A percentile compares a stretch with the other conserved stretches of the same genome.
Evolutionary conservation across 1,140 invertebrate species (phyloP).

Genomic region (Goniozus legneri): DNA sequence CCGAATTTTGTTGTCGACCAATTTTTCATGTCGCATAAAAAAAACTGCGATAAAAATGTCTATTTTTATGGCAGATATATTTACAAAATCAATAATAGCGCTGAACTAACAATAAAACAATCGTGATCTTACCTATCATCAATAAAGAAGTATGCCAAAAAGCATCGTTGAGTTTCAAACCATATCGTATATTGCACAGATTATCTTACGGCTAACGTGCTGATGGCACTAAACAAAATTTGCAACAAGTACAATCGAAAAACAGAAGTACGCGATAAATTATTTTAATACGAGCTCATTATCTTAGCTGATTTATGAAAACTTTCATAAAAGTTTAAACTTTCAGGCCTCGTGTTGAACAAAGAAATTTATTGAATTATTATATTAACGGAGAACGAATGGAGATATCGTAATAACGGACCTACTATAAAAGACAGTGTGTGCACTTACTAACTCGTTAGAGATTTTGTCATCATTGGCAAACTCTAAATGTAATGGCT

Average conservation of each 20-base stretch:
- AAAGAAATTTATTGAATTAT: no score
- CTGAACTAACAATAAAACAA: conserved; percentile 24
- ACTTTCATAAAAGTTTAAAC: no score
- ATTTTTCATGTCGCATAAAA: no score
- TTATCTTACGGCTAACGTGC: no score
- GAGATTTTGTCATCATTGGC: conserved; percentile 15
- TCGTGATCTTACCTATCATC: conserved; percentile 24
- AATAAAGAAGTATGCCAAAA: no score
- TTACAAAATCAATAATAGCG: conserved; percentile 23
- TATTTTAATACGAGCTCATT: conserved; percentile 41
- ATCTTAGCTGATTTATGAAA: no score
- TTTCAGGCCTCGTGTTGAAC: no score
- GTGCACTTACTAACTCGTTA: conserved; percentile 41
- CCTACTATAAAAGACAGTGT: conserved; percentile 44
- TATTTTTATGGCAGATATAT: conserved; percentile 45
- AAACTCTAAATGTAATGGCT: conserved; percentile 26
- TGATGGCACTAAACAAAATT: neutral
- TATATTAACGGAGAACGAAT: conserved; percentile 1
- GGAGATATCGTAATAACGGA: conserved; percentile 29
- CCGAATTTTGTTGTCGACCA: no score
- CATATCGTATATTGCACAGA: no score
- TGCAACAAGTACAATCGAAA: conserved; percentile 3
- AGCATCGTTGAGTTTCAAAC: no score
- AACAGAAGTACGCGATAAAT: conserved; percentile 19
- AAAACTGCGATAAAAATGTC: conserved; percentile 34